Base-by-base conservation (phyloP, 2,888 invertebrate species). In the Acheta domesticus region DNA sequence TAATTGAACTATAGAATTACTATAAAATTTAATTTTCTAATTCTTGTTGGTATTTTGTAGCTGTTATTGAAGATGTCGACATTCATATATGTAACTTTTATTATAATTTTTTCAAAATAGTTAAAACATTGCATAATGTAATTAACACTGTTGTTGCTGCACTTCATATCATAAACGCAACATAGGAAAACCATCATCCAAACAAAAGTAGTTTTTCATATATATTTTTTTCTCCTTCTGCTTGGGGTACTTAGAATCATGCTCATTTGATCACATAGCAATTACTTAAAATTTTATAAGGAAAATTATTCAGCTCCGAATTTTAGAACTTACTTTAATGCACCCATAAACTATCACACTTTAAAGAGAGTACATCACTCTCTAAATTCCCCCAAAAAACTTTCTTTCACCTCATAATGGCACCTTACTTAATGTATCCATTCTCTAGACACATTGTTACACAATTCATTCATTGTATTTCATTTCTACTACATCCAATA, bases 321-420 rank as follows among this genome's bases (percentile, higher is more conserved):
- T 62, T n/a, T 11, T 62, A 62, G n/a, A 62, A 62, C 62, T 62
- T 62, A 62, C 62, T 62, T 36, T n/a, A 62, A 62, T 62, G 62
- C 62, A 62, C 62, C 62, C 62, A 62, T 62, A 14, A 36, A 62
- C 62, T 62, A 62, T 62, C 62, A 62, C 62, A 62, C 62, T 62
- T 62, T 14, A n/a, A 62, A 62, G 62, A 50, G 50, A 19, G 62
- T 62, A 62, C 62, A 19, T 19, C n/a, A 62, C 62, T 62, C 62
- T 62, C n/a, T 5, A 36, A 36, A 36, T 36, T 36, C 36, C 36
- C 36, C 36, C 36, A 5, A 62, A 62, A 62, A 19, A 62, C 5
- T 62, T 62, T n/a, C 62, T n/a, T 19, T 62, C n/a, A n/a, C n/a
- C 36, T 62, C n/a, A 62, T 62, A 14, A 62, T 62, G 62, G 62